Conservation (phyloP, 1,140 invertebrate species). For the Drosophila miranda region DNA sequence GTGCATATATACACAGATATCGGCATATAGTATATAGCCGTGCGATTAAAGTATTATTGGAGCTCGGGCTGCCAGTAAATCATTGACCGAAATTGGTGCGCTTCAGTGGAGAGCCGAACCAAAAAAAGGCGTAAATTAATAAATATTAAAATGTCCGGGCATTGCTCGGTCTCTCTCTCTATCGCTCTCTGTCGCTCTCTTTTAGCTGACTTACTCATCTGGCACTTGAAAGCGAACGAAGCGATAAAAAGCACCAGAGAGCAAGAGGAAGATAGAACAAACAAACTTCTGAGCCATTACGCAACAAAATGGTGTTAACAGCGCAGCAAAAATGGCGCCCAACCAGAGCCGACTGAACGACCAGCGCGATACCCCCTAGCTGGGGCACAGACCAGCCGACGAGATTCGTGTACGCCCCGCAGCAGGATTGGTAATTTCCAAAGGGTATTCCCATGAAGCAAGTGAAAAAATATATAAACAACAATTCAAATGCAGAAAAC, state of each 20-base stretch:
- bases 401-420: no score
- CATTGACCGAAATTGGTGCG: slow-evolving; percentile 47
- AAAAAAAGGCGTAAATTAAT: slow-evolving; percentile 67
- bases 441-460: not conserved
- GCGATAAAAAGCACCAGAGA: slow-evolving; percentile 35
- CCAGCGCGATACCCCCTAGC: not conserved
- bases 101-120: slow-evolving; percentile 45
- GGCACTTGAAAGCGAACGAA: slow-evolving; percentile 50
- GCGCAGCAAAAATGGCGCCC: slow-evolving; percentile 25
- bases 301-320: slow-evolving; percentile 69
- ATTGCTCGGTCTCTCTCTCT: slow-evolving; percentile 3
- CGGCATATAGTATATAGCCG: not conserved
- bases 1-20: not conserved
- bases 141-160: slow-evolving; percentile 60
- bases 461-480: slow-evolving; percentile 45
- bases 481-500: slow-evolving; percentile 42
- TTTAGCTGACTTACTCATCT: slow-evolving; percentile 26
- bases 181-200: not conserved
- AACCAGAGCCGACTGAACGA: not conserved
- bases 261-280: slow-evolving; percentile 12
- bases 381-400: no score
- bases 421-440: no score
- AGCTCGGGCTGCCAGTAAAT: slow-evolving; percentile 28
- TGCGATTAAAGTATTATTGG: slow-evolving; percentile 10
- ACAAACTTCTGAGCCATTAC: slow-evolving; percentile 71